phyloP scores from a whole-genome alignment of 2,888 invertebrate species.

The Mechanitis mazaeus region DNA sequence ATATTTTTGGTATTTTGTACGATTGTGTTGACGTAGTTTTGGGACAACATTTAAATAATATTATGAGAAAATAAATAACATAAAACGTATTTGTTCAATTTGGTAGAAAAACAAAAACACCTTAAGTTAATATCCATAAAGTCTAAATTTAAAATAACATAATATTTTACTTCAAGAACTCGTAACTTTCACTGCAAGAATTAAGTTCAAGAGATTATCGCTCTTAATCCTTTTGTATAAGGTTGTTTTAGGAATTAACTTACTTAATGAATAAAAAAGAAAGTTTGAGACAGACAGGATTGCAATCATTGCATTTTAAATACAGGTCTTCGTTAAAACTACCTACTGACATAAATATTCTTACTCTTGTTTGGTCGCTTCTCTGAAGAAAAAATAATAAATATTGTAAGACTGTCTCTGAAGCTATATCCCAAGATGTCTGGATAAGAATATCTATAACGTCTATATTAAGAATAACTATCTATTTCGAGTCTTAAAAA shows the following conservation, averaged over 20 bases:
- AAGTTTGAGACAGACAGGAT: neutral
- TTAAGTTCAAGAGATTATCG: neutral
- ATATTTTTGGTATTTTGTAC: too few species aligned
- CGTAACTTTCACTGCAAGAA: slow-evolving; percentile 2
- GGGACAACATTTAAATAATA: too few species aligned
- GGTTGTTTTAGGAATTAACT: neutral
- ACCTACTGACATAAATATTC: too few species aligned
- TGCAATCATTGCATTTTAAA: neutral
- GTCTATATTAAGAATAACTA: too few species aligned
- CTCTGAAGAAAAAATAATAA: too few species aligned
- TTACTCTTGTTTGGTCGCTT: too few species aligned
- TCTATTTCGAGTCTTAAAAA: too few species aligned
- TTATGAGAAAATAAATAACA: too few species aligned
- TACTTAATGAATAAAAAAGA: neutral
- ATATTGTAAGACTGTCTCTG: too few species aligned
- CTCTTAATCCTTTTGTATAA: neutral
- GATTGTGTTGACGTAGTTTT: too few species aligned
- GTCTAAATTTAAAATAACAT: neutral
- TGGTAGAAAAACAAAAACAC: neutral
- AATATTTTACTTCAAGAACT: neutral
- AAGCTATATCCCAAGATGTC: neutral
- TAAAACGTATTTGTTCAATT: too few species aligned
- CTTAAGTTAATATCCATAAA: neutral
- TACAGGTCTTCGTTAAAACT: too few species aligned
- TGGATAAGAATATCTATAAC: neutral